Conservation (phyloP, 2,113 vertebrate genomes). For the Oryzias javanicus region DNA sequence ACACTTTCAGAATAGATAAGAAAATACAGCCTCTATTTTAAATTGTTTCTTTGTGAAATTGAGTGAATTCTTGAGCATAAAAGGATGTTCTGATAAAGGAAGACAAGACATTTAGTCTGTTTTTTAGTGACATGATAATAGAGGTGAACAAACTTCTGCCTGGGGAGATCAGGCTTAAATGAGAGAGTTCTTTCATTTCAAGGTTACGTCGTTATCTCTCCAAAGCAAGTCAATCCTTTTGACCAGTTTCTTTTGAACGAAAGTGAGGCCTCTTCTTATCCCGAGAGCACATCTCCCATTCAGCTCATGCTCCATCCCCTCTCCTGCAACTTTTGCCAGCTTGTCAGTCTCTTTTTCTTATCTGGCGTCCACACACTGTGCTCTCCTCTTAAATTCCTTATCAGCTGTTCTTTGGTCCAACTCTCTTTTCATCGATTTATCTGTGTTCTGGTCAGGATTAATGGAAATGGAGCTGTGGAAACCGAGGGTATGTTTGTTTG, state of each 20-base stretch:
- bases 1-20: conserved; percentile 24
- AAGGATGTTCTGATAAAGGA: conserved; percentile 35
- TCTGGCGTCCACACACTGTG: conserved; percentile 53
- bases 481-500: conserved; percentile 68
- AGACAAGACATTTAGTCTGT: conserved; percentile 5
- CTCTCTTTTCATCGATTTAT: conserved; percentile 65
- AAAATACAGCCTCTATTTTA: conserved; percentile 5
- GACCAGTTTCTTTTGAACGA: conserved; percentile 53
- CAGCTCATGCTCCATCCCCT: conserved; percentile 39
- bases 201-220: conserved; percentile 68
- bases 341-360: conserved; percentile 51
- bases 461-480: conserved; percentile 61
- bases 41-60: conserved; percentile 29
- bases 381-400: conserved; percentile 59
- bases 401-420: conserved; percentile 48
- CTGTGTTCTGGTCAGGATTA: conserved; percentile 61
- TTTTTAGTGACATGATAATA: conserved; percentile 37
- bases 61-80: conserved; percentile 33
- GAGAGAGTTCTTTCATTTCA: conserved; percentile 62
- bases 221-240: conserved; percentile 66
- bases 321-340: conserved; percentile 25
- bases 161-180: conserved; percentile 18
- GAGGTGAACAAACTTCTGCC: conserved; percentile 31
- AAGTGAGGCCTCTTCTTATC: conserved; percentile 46
- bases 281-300: conserved; percentile 58